Conservation (phyloP, 37 sponge, comb jelly and placozoan genomes). For the Diacarnus erythraeanus region DNA sequence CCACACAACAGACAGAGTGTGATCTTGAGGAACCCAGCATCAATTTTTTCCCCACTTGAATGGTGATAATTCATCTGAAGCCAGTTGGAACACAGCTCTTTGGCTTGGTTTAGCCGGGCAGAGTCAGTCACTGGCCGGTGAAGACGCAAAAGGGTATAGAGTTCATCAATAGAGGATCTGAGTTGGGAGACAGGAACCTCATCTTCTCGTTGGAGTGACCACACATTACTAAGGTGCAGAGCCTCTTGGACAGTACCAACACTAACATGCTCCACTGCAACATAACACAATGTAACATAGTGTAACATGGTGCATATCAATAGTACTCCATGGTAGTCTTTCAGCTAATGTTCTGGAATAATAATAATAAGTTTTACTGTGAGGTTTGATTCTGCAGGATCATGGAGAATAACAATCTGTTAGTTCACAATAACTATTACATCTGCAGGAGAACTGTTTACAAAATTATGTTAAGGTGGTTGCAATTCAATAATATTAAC, state of each 20-base stretch:
- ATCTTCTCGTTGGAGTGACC: neutral
- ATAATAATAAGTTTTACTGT: too few relatives aligned
- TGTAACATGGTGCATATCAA: too few relatives aligned
- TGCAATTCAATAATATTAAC: too few relatives aligned
- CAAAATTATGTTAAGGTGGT: too few relatives aligned
- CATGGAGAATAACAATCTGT: too few relatives aligned
- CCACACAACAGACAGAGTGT: slow-evolving; percentile 36
- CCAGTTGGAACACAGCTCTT: slow-evolving; percentile 47
- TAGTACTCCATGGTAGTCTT: too few relatives aligned
- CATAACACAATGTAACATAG: too few relatives aligned
- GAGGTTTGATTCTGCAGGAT: too few relatives aligned
- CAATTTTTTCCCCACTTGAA: slow-evolving; percentile 2
- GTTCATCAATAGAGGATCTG: slow-evolving; percentile 5
- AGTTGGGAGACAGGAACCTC: slow-evolving; percentile 29
- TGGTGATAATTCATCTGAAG: slow-evolving; percentile 22
- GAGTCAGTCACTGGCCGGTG: neutral
- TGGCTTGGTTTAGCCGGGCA: slow-evolving; percentile 30
- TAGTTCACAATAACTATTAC: too few relatives aligned
- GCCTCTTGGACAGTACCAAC: slow-evolving; percentile 14
- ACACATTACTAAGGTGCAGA: slow-evolving; percentile 26
- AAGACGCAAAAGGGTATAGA: slow-evolving; percentile 26
- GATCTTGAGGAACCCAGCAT: slow-evolving; percentile 42
- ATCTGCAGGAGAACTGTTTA: too few relatives aligned
- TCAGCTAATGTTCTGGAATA: too few relatives aligned
- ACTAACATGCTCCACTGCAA: slow-evolving; percentile 25